phyloP scores from a whole-genome alignment of 2,113 vertebrate species.

The Alligator sinensis region DNA sequence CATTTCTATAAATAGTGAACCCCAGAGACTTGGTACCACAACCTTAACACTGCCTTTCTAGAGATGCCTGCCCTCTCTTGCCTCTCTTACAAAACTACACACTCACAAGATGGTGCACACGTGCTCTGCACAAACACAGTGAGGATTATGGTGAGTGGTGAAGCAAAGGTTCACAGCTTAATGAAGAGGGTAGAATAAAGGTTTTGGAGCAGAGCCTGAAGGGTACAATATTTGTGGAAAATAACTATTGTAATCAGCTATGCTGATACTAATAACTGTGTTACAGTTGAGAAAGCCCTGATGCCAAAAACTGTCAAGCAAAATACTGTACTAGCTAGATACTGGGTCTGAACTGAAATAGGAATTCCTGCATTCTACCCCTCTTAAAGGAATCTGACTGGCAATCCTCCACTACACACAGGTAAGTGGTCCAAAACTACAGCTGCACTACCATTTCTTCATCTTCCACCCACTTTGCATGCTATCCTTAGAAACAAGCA shows the following conservation, averaged over 20 bases:
- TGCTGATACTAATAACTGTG: fast-evolving
- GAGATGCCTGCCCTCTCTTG: conserved; percentile 31
- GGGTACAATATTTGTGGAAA: background rate
- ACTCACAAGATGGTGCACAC: background rate
- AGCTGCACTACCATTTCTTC: background rate
- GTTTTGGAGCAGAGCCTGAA: background rate
- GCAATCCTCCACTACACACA: background rate
- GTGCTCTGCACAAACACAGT: background rate
- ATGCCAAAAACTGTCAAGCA: background rate
- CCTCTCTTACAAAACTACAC: background rate
- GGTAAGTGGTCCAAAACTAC: background rate
- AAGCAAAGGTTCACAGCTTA: background rate
- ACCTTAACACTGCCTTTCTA: background rate
- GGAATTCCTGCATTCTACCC: background rate
- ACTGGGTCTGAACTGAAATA: fast-evolving
- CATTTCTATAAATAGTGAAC: background rate
- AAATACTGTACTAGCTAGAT: background rate
- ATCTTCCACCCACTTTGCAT: background rate
- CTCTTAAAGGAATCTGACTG: background rate
- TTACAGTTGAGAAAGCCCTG: too few species aligned
- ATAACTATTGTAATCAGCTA: background rate
- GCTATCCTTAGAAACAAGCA: fast-evolving
- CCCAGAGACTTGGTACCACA: background rate
- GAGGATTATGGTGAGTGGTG: background rate
- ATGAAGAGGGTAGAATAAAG: conserved; percentile 26